Conservation (phyloP, 2,797 vertebrate species). For the Ctenopoma multispine region DNA sequence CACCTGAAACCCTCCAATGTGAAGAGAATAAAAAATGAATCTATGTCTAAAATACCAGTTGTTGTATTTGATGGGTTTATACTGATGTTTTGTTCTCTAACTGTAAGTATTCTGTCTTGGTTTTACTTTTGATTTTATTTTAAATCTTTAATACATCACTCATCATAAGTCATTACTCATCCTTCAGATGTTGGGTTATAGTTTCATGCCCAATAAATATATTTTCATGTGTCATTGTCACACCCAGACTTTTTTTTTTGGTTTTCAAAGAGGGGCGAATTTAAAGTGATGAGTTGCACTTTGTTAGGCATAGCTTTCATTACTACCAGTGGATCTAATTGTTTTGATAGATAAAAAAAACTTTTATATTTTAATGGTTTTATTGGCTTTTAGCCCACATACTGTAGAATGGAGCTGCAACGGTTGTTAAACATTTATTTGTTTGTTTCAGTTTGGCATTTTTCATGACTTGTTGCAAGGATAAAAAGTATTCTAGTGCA, state of each 20-base stretch:
- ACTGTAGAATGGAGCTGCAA: not conserved
- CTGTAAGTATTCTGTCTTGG: not conserved
- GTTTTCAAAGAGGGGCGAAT: constrained; percentile 10
- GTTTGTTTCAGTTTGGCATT: not conserved
- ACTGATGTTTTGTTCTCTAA: no score
- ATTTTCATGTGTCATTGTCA: not conserved
- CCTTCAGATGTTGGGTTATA: not conserved
- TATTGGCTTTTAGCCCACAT: not conserved
- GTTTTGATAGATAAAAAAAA: not conserved
- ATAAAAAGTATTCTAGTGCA: not conserved
- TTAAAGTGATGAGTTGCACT: not conserved
- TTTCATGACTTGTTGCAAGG: not conserved
- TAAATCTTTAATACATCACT: not conserved
- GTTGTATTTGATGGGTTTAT: not conserved
- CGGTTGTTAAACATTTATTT: not conserved
- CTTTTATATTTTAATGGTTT: no score
- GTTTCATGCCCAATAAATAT: no score
- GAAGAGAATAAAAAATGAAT: no score
- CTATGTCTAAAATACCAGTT: not conserved
- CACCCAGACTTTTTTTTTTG: not conserved
- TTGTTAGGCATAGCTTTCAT: no score
- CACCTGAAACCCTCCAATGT: no score
- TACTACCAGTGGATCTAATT: not conserved
- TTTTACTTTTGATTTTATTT: not conserved
- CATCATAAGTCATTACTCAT: not conserved